Conservation (phyloP, 2,888 invertebrate species). For the Gerris lacustris region DNA sequence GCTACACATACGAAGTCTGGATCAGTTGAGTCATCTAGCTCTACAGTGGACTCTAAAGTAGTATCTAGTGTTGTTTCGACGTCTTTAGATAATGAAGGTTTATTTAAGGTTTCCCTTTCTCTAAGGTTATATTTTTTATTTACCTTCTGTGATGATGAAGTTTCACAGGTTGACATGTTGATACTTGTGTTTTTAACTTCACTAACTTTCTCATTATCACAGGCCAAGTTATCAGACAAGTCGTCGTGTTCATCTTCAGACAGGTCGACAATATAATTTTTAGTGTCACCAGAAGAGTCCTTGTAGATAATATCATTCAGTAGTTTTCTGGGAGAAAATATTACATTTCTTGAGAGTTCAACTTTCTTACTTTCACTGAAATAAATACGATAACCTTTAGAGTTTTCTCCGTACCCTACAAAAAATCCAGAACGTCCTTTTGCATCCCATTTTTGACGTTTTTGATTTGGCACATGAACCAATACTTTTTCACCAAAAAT, state of each 20-base stretch:
- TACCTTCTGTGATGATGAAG: background rate
- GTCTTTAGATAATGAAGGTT: background rate
- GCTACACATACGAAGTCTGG: no score
- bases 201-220: no score
- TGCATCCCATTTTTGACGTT: slow-evolving; percentile 15
- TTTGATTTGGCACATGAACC: slow-evolving; percentile 14
- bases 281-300: no score
- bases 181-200: no score
- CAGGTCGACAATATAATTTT: no score
- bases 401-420: slow-evolving; percentile 15
- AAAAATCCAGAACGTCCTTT: slow-evolving; percentile 17
- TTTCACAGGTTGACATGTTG: no score
- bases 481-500: slow-evolving; percentile 15
- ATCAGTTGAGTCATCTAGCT: background rate
- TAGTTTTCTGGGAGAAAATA: slow-evolving; percentile 4
- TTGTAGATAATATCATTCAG: background rate
- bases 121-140: background rate
- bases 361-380: slow-evolving; percentile 6
- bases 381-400: slow-evolving; percentile 15
- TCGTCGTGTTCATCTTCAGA: no score
- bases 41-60: background rate
- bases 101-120: background rate
- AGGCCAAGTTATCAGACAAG: no score
- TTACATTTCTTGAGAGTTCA: slow-evolving; percentile 14
- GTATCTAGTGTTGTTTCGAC: background rate